Conservation (phyloP, 2,888 invertebrate species). For the Troides oblongomaculatus region DNA sequence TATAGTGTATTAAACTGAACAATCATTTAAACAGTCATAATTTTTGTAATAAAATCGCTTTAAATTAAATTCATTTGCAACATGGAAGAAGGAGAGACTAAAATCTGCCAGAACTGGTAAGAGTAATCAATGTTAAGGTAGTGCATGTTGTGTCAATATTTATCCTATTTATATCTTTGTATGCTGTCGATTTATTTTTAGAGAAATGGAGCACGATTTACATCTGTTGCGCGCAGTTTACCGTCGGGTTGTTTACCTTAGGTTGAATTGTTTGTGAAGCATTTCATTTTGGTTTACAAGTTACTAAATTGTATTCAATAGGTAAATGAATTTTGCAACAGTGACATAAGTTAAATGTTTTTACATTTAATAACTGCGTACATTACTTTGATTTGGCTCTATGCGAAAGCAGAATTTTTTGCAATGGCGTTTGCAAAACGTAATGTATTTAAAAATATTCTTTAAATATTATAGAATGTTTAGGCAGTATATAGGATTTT, state of each 20-base stretch:
- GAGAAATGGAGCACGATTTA: conserved; percentile 65
- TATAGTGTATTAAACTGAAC: conserved; percentile 1
- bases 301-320: neutral
- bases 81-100: conserved; percentile 68
- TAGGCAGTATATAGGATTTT: no score
- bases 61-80: conserved; percentile 27
- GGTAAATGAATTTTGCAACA: neutral
- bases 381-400: neutral
- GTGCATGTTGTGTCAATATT: conserved; percentile 59
- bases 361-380: neutral
- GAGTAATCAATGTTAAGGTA: conserved; percentile 42
- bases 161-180: conserved; percentile 65
- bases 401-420: neutral
- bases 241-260: conserved; percentile 60
- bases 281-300: neutral
- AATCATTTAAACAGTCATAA: neutral
- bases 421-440: neutral
- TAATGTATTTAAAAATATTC: neutral
- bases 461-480: neutral
- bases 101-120: conserved; percentile 77
- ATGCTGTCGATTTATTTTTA: conserved; percentile 71
- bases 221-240: conserved; percentile 45
- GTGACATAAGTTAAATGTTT: neutral
- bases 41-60: conserved; percentile 4
- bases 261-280: conserved; percentile 17